Percentiles rank a stretch among this genome's conserved stretches.
These are phyloP conservation scores for Australoheros facetus DNA, from an alignment of 2,797 vertebrate species.

Conservation along the genomic window DNA sequence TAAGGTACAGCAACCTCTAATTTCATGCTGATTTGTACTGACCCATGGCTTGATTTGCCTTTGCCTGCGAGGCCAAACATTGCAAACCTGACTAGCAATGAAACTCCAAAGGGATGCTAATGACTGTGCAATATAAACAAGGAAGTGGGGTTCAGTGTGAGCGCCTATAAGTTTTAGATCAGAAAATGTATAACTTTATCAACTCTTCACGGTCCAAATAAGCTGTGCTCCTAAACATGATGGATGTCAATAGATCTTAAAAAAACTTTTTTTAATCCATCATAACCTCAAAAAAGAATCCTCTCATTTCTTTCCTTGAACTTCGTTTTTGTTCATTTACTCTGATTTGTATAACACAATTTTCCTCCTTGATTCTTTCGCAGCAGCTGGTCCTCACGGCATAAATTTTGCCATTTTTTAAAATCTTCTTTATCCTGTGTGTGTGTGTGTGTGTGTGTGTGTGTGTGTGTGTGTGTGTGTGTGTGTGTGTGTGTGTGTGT, in stretches of 20 bases:
- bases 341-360: not conserved
- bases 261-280: not conserved
- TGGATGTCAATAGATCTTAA: not conserved
- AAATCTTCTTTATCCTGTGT: not conserved
- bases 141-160: not conserved
- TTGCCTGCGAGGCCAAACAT: constrained; percentile 37
- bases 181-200: not conserved
- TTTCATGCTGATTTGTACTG: constrained; percentile 49
- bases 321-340: not conserved
- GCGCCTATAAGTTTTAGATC: not conserved
- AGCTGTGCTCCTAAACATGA: not conserved
- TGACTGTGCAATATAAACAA: constrained; percentile 25
- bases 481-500: not conserved
- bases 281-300: not conserved
- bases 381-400: constrained; percentile 38
- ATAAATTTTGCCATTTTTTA: constrained; percentile 17
- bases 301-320: not conserved
- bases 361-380: constrained; percentile 5
- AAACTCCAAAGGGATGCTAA: constrained; percentile 18
- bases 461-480: constrained; percentile 1
- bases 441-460: not conserved
- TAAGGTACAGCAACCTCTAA: constrained; percentile 40
- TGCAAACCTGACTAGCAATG: constrained; percentile 20
- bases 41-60: constrained; percentile 45
- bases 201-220: not conserved